Percentiles rank a stretch among this genome's conserved stretches.
Conservation (phyloP, 2,888 invertebrate genomes). For the Drosophila affinis region DNA sequence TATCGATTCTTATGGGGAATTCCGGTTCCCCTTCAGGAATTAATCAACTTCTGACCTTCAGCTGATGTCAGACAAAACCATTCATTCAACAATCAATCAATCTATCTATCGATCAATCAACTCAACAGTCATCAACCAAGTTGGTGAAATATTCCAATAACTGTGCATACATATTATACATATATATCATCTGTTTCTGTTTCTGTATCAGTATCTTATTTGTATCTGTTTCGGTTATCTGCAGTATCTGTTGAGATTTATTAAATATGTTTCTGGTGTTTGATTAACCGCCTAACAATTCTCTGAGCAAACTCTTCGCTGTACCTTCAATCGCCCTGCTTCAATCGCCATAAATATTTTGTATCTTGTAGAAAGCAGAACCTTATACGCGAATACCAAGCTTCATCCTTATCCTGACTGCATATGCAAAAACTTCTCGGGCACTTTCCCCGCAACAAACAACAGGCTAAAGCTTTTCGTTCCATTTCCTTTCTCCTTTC, state of each 20-base stretch:
- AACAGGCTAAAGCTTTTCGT: constrained; percentile 49
- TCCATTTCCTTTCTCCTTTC: constrained; percentile 16
- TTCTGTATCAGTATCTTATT: constrained; percentile 2
- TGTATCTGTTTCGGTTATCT: background rate
- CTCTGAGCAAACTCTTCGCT: background rate
- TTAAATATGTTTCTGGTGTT: background rate
- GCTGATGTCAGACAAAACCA: no score
- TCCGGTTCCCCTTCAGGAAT: background rate
- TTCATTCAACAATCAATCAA: background rate
- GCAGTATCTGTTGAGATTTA: background rate
- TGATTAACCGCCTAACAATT: background rate
- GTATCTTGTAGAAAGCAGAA: background rate
- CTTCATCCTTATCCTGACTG: no score
- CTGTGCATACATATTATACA: constrained; percentile 7
- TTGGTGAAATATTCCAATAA: constrained; percentile 21
- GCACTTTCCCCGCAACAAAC: constrained; percentile 5
- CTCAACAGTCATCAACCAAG: constrained; percentile 38
- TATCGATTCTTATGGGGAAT: background rate
- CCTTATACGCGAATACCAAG: no score
- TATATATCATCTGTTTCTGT: constrained; percentile 13
- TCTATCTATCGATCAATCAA: background rate
- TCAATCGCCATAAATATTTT: background rate
- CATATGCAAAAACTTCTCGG: background rate
- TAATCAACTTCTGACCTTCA: background rate
- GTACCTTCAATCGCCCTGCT: background rate